These are phyloP conservation scores for Phrynosoma blainvillii DNA, from an alignment of 2,113 vertebrate genomes.

Conservation along the genomic window DNA sequence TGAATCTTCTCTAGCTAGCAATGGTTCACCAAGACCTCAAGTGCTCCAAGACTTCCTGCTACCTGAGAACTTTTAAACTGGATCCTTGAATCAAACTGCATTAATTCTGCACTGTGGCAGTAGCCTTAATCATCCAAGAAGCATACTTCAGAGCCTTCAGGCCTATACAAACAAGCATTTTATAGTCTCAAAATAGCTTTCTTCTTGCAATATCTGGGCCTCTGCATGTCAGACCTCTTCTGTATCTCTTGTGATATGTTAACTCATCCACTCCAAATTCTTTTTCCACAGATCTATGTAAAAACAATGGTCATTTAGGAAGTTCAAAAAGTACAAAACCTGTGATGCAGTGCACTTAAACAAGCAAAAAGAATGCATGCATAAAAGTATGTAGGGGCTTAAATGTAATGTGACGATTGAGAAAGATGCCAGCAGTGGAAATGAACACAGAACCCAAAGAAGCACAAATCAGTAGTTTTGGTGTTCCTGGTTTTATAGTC, in stretches of 20 bases:
- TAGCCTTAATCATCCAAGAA: not conserved
- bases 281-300: not conserved
- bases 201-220: not conserved
- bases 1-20: not conserved
- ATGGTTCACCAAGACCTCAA: not conserved
- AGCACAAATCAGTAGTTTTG: not conserved
- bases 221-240: not conserved
- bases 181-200: not conserved
- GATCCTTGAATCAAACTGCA: not conserved
- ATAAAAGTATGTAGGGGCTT: not conserved
- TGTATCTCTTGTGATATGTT: not conserved
- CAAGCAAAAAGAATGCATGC: too few relatives aligned
- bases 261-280: not conserved
- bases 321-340: not conserved
- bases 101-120: too few relatives aligned
- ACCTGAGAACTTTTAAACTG: not conserved
- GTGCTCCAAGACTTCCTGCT: not conserved
- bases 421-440: not conserved
- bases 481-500: not conserved
- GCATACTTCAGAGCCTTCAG: not conserved
- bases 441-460: not conserved
- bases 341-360: too few relatives aligned
- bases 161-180: not conserved
- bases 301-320: not conserved
- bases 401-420: not conserved